phyloP scores from a whole-genome alignment of 2,888 invertebrate species.

The Mactromeris polynyma region DNA sequence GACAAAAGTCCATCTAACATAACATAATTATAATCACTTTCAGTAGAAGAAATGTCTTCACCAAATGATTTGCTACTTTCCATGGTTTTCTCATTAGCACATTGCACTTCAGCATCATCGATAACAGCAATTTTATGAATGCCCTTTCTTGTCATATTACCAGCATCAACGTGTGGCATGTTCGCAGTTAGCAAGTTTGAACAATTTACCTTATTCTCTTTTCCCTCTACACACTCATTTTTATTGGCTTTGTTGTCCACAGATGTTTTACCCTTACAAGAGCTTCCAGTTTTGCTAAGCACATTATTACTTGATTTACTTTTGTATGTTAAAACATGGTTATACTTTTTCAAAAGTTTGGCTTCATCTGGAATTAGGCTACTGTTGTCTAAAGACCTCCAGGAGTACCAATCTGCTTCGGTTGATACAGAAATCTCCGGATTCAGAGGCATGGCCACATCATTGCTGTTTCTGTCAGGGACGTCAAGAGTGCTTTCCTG shows the following conservation, averaged over 20 bases:
- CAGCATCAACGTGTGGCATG: too few relatives aligned
- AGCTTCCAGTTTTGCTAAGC: neutral
- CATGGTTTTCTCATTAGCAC: neutral
- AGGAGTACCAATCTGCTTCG: neutral
- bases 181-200: neutral
- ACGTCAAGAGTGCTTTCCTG: too few relatives aligned
- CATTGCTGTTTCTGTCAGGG: neutral
- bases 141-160: too few relatives aligned
- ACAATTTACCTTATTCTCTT: neutral
- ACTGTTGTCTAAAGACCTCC: neutral
- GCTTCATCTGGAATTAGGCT: neutral
- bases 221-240: neutral
- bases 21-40: constrained; percentile 26
- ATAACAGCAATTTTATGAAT: too few relatives aligned
- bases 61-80: neutral
- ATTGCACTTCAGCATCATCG: too few relatives aligned
- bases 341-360: neutral
- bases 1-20: constrained; percentile 34
- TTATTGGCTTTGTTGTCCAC: neutral
- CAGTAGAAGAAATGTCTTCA: neutral
- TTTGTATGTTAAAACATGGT: too few relatives aligned
- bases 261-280: neutral
- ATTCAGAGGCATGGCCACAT: neutral
- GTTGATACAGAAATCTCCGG: neutral
- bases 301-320: neutral